Percentiles rank a stretch among this genome's conserved stretches.
phyloP scores from a whole-genome alignment of 2,797 vertebrate species.

The Anguilla anguilla region DNA sequence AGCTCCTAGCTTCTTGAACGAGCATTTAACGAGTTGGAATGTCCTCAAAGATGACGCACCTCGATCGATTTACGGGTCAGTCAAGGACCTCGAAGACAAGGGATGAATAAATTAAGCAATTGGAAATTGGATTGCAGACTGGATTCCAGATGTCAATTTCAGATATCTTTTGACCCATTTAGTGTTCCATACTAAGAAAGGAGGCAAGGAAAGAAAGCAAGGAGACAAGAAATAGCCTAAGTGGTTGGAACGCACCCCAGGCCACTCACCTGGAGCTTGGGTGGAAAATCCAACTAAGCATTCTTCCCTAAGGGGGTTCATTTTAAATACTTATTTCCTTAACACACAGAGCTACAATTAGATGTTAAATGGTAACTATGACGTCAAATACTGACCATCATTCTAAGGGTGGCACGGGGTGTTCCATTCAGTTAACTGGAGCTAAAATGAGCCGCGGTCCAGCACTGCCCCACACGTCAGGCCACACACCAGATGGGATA shows the following conservation, averaged over 20 bases:
- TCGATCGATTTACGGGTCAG: no score
- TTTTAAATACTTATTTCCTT: background rate
- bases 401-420: background rate
- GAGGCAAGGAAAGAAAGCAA: background rate
- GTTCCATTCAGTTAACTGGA: background rate
- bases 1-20: no score
- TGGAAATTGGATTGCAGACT: no score
- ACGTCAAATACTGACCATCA: background rate
- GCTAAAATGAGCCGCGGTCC: background rate
- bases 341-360: background rate
- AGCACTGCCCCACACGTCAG: background rate
- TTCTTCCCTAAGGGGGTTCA: background rate
- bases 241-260: background rate
- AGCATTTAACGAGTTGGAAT: no score
- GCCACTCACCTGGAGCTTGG: background rate
- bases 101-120: no score
- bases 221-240: no score
- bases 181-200: background rate
- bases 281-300: background rate
- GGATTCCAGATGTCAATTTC: no score
- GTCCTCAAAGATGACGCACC: no score
- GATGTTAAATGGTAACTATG: background rate
- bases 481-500: background rate
- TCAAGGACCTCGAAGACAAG: no score
- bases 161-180: no score